These are phyloP conservation scores for Dysmachus trigonus DNA, from an alignment of 2,888 invertebrate species.

Conservation along the genomic window DNA sequence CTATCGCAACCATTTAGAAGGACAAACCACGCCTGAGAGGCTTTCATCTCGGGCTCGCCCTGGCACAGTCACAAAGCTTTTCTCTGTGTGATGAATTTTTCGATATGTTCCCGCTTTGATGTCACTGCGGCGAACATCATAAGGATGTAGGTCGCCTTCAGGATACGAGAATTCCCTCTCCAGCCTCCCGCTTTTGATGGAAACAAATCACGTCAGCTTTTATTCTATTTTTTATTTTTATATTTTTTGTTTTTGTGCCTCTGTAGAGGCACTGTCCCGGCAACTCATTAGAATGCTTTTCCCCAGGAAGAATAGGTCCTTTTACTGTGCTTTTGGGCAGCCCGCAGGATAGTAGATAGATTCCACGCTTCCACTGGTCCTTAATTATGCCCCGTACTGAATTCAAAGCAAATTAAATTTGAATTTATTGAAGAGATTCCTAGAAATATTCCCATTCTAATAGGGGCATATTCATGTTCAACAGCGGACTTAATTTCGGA, in stretches of 20 bases:
- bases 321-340: not conserved
- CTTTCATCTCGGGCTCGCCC: not conserved
- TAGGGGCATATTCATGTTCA: not conserved
- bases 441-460: not conserved
- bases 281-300: not conserved
- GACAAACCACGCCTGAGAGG: not conserved
- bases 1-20: slow-evolving; percentile 6
- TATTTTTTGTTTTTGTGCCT: not conserved
- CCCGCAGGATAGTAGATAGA: not conserved
- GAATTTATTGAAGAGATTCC: not conserved
- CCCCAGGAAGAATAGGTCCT: not conserved
- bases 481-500: not conserved
- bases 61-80: not conserved
- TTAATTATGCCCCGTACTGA: no score
- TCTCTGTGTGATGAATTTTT: not conserved
- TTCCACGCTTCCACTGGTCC: not conserved
- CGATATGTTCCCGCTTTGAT: not conserved
- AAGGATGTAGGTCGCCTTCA: slow-evolving; percentile 9
- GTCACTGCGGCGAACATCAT: not conserved
- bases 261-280: not conserved
- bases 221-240: no score
- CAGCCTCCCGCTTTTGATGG: not conserved
- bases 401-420: not conserved
- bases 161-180: not conserved
- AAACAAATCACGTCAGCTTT: not conserved